Evolutionary conservation across 2,888 invertebrate species (phyloP).

Genomic region (Sipha maydis): DNA sequence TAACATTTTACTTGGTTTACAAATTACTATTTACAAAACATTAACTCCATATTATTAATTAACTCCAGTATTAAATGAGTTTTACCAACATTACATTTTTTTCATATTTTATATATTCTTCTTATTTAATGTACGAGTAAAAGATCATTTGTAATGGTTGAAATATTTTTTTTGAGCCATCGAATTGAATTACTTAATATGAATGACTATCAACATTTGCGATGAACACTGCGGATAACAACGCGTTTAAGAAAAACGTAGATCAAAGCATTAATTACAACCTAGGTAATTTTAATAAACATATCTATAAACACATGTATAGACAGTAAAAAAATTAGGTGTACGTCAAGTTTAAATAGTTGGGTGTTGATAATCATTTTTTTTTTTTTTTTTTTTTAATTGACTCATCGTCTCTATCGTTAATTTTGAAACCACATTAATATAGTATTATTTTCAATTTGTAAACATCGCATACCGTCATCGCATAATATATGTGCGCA

Average conservation of each 20-base stretch:
- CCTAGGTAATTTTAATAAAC: neutral
- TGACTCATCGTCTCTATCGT: slow-evolving; percentile 5
- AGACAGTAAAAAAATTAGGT: neutral
- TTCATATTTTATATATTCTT: slow-evolving; percentile 6
- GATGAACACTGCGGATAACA: slow-evolving; percentile 4
- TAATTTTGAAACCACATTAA: slow-evolving; percentile 17
- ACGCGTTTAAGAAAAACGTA: slow-evolving; percentile 24
- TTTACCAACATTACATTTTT: slow-evolving; percentile 1
- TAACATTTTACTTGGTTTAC: neutral
- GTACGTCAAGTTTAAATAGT: neutral
- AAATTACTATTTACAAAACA: slow-evolving; percentile 28
- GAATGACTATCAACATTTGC: slow-evolving; percentile 42
- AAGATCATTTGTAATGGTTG: slow-evolving; percentile 39
- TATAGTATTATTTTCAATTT: slow-evolving; percentile 30
- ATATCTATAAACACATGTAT: neutral
- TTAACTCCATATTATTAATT: slow-evolving; percentile 15
- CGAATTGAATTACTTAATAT: slow-evolving; percentile 43
- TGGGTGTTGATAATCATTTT: neutral
- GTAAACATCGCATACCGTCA: neutral
- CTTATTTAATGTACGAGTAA: slow-evolving; percentile 22
- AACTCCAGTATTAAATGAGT: slow-evolving; percentile 37
- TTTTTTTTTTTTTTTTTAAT: neutral
- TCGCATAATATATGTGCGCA: neutral
- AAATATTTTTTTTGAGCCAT: slow-evolving; percentile 20
- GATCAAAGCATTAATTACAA: slow-evolving; percentile 28